Evolutionary conservation across 2,888 invertebrate species (phyloP), one percentile per base, ranked within the genome.

Genomic region (Drosophila mayaguana): DNA sequence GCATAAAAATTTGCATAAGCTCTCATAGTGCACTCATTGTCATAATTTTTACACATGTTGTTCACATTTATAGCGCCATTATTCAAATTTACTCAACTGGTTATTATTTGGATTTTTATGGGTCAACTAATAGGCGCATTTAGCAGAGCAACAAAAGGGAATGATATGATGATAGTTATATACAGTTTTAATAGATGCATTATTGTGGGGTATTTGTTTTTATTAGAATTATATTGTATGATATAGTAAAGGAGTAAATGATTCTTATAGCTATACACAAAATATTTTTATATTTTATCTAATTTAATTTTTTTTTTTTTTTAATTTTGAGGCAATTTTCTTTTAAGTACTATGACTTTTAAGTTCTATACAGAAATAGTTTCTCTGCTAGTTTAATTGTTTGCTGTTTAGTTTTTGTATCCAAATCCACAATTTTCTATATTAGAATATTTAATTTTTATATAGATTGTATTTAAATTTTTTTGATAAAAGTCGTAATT

Each of bases 1-100:
- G 8, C 22, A 6, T 22, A 22, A 34, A 69, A 69, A 64, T 77
- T 73, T 59, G 50, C 80, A 80, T 80, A 67, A 54, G 66, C 71
- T 59, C 59, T 50, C 53, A 56, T 51, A 36, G 20, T 42, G 36
- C 34, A 48, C 59, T 48, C 59, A 68, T 64, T 63, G 63, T 36
- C 54, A 63, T 57, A 45, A 59, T 53, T 34, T 40, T 34, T 28
- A n/a, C 45, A 57, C 55, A 66, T 38, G 38, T 36, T 61, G 28
- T 28, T 34, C 22, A 51, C 59, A 60, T 63, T 71, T 61, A 71
- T 34, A 22, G 38, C 22, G 14, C 50, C 36, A 55, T 59, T 63
- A 63, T 34, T 40, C 18, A 32, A 12, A 51, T 36, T 63, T 28
- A 16, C 16, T 32, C 18, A 45, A 32, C 36, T 56, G 55, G 25